A percentile compares a stretch with the other conserved stretches of the same genome.
Conservation (phyloP, 2,888 invertebrate genomes). For the Morinoia aosen region DNA sequence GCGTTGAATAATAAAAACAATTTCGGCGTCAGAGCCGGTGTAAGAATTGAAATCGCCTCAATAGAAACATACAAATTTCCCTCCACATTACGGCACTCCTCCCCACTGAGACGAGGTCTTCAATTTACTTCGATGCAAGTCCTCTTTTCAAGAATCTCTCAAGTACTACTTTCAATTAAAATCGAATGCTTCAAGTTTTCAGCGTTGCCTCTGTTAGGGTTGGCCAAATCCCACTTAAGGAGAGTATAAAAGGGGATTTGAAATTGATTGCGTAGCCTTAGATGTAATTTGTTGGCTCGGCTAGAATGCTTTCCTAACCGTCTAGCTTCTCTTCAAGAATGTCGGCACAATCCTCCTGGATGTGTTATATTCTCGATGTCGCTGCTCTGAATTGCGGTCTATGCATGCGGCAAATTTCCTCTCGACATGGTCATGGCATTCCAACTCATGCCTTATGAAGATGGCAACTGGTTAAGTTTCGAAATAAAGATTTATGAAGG, state of each 20-base stretch:
- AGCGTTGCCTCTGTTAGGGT: background rate
- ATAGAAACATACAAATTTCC: too few species aligned
- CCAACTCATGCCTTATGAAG: background rate
- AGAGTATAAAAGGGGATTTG: slow-evolving; percentile 24
- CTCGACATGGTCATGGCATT: background rate
- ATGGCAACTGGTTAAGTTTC: background rate
- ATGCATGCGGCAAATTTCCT: background rate
- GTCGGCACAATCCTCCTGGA: background rate
- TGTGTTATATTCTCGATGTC: background rate
- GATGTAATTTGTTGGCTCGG: slow-evolving; percentile 19
- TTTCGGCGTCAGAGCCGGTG: too few species aligned
- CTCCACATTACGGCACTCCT: too few species aligned
- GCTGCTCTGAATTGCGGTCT: background rate
- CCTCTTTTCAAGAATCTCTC: too few species aligned
- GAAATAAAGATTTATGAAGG: too few species aligned
- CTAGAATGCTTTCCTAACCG: background rate
- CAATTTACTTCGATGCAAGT: too few species aligned
- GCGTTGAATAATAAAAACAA: too few species aligned
- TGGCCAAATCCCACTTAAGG: background rate
- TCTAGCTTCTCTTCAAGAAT: background rate
- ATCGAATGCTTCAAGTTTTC: background rate
- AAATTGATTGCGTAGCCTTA: slow-evolving; percentile 18
- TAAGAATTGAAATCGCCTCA: too few species aligned
- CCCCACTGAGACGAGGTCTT: too few species aligned
- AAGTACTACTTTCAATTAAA: background rate